Evolutionary conservation across 2,113 vertebrate genomes (phyloP).

Genomic region (Grus americana): DNA sequence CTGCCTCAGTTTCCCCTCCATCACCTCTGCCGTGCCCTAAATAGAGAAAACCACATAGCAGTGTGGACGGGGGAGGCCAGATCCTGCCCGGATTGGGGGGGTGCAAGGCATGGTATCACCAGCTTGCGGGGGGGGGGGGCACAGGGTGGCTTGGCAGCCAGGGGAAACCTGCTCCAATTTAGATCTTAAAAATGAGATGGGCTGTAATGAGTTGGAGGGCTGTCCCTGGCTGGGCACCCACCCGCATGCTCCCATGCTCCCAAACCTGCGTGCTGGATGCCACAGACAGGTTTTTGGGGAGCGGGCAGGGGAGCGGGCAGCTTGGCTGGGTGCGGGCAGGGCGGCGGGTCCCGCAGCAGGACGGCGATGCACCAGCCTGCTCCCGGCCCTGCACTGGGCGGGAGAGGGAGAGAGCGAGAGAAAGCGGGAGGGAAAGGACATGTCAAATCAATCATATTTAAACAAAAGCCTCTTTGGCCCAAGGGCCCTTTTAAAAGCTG

Average conservation of each 20-base stretch:
- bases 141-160: not conserved
- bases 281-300: not conserved
- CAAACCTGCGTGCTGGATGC: not conserved
- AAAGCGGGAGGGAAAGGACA: slow-evolving; percentile 74
- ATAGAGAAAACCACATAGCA: accelerated
- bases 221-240: not conserved
- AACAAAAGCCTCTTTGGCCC: slow-evolving; percentile 93
- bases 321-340: not conserved
- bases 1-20: not conserved
- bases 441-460: slow-evolving; percentile 99
- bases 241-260: accelerated
- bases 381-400: not conserved
- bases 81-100: accelerated
- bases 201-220: not conserved
- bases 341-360: not conserved
- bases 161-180: not conserved
- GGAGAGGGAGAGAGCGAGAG: not conserved
- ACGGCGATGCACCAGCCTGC: not conserved
- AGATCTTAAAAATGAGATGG: not conserved
- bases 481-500: slow-evolving; percentile 96
- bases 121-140: not conserved
- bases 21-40: accelerated
- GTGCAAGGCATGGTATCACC: accelerated
- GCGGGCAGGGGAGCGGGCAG: not conserved
- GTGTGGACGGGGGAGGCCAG: not conserved